Evolutionary conservation across 1,140 invertebrate species (phyloP).

Genomic region (Trinorchestia longiramus): DNA sequence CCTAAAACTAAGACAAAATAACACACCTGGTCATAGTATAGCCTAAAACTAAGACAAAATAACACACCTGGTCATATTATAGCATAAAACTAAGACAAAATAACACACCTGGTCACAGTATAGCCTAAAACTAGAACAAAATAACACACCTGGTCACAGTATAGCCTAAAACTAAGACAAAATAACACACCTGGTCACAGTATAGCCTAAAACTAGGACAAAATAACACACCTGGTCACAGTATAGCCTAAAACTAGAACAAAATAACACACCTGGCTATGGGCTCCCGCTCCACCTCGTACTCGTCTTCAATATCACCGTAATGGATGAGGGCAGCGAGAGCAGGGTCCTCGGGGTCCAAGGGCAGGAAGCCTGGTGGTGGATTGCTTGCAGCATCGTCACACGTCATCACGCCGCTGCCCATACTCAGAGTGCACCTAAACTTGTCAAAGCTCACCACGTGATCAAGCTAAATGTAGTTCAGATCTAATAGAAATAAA

Average conservation of each 20-base stretch:
- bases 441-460: neutral
- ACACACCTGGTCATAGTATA: too few relatives aligned
- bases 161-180: too few relatives aligned
- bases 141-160: too few relatives aligned
- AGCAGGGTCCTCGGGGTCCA: slow-evolving; percentile 8
- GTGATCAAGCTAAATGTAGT: neutral
- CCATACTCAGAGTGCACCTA: slow-evolving; percentile 9
- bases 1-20: too few relatives aligned
- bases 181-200: too few relatives aligned
- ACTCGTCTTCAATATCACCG: slow-evolving; percentile 62
- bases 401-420: slow-evolving; percentile 38
- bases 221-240: slow-evolving; percentile 39
- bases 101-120: too few relatives aligned
- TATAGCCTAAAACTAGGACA: neutral
- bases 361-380: slow-evolving; percentile 7
- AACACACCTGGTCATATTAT: too few relatives aligned
- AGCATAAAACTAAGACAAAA: too few relatives aligned
- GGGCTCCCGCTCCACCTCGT: slow-evolving; percentile 64
- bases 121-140: too few relatives aligned
- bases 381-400: slow-evolving; percentile 20
- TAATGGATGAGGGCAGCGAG: slow-evolving; percentile 58
- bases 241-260: neutral
- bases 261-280: slow-evolving; percentile 60
- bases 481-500: neutral
- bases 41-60: too few relatives aligned